Base-by-base conservation (phyloP, 2,797 vertebrate species). In the Gouania willdenowi region DNA sequence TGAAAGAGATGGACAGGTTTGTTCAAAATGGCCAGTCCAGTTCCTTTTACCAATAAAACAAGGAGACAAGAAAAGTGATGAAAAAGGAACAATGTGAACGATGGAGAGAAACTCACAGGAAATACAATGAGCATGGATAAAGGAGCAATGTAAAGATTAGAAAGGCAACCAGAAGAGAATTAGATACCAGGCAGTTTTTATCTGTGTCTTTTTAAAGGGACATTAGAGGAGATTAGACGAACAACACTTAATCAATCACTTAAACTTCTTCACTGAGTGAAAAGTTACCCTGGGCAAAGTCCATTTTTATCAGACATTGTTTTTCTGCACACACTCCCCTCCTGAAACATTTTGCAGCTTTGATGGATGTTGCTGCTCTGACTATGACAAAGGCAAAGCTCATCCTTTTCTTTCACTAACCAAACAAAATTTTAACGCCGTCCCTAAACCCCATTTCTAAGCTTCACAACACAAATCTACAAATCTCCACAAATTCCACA, bases 221-320 rank as follows among this genome's bases (percentile, higher is more conserved):
- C 13, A 33, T 52, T 35, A 41, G 23, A 32, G 32, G 21, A 40
- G 50, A 51, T 34, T 44, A 33, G 62, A 51, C 32, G 5, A 35
- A 46, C 10, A 11, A 16, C 8, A 11, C 23, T 26, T 30, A 16
- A 46, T 49, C 47, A 25, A 35, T 55, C 54, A 20, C 2, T 4
- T 19, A 5, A n/a, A 5, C 19, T 20, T 19, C 19, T 20, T 19
- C 19, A 20, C 19, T n/a, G 19, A 19, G 6, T 19, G n/a, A n/a
- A 20, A 19, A 5, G 19, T 6, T 4, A 19, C 30, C 25, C 7
- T 20, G 58, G 56, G 40, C 37, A 64, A 57, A 67, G 47, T 41
- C 68, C 74, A n/a, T 47, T 25, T 39, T 43, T 46, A 44, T 45
- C 28, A n/a, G 5, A 44, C 30, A 37, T 57, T 26, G 48, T 29